Evolutionary conservation across 2,888 invertebrate genomes (phyloP).

Genomic region (Sussaba pulchella): DNA sequence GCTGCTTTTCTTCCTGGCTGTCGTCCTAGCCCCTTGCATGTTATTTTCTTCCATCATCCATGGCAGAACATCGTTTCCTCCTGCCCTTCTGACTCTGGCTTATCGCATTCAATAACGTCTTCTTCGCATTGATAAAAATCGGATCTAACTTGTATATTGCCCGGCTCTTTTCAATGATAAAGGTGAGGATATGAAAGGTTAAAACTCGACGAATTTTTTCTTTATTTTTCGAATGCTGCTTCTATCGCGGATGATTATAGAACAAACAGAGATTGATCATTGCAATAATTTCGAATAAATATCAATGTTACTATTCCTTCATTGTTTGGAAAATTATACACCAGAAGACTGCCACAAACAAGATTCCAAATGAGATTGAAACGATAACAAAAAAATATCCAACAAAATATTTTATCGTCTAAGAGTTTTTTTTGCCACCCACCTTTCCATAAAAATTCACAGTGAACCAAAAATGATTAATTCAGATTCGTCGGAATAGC

Average conservation of each 20-base stretch:
- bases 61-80: constrained; percentile 47
- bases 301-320: neutral
- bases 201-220: neutral
- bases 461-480: neutral
- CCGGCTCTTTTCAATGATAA: neutral
- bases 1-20: constrained; percentile 54
- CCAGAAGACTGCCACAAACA: no score
- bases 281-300: neutral
- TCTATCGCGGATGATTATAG: neutral
- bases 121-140: constrained; percentile 79
- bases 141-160: constrained; percentile 66
- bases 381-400: no score
- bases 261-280: neutral
- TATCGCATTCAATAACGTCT: constrained; percentile 79
- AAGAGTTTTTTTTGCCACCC: neutral
- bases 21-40: constrained; percentile 58
- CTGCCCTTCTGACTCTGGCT: constrained; percentile 71
- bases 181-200: neutral
- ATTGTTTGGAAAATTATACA: no score
- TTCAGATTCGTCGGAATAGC: neutral
- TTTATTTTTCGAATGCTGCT: neutral
- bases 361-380: no score
- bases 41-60: constrained; percentile 53
- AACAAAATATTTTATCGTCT: no score
- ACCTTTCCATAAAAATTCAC: no score